Percentiles rank a stretch among this genome's conserved stretches.
Evolutionary conservation across 1,140 invertebrate species (phyloP).

Genomic region (Leptoteleia sp.): DNA sequence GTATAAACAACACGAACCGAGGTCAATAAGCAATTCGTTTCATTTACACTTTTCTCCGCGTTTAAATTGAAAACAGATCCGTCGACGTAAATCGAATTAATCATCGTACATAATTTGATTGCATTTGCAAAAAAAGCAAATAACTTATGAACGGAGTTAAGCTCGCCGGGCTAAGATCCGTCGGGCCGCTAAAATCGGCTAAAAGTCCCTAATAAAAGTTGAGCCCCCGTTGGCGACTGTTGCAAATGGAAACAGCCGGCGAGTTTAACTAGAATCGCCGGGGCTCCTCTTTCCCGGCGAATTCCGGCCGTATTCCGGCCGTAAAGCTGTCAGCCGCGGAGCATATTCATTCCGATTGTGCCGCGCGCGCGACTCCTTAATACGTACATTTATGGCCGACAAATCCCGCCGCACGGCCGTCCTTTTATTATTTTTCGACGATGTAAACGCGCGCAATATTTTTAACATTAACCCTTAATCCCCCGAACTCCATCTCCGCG

Average conservation of each 20-base stretch:
- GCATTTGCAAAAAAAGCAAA: too few species aligned
- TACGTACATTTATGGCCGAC: constrained; percentile 55
- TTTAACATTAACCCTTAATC: constrained; percentile 29
- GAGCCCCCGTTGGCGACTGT: constrained; percentile 13
- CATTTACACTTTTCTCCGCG: too few species aligned
- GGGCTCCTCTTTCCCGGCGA: constrained; percentile 22
- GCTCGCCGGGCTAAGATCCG: too few species aligned
- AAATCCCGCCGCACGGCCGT: constrained; percentile 30
- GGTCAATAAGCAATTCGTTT: too few species aligned
- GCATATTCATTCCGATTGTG: constrained; percentile 54
- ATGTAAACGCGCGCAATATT: constrained; percentile 31
- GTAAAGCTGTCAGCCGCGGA: constrained; percentile 48
- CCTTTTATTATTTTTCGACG: constrained; percentile 49
- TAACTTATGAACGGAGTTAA: too few species aligned
- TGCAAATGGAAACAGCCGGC: constrained; percentile 49
- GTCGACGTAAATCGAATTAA: too few species aligned
- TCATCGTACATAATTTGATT: too few species aligned
- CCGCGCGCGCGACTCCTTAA: constrained; percentile 44
- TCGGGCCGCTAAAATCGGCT: too few species aligned
- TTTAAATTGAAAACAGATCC: too few species aligned
- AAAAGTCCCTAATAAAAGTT: constrained; percentile 42
- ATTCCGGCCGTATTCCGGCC: too few species aligned
- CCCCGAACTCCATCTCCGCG: background rate
- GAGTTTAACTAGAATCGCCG: constrained; percentile 35
- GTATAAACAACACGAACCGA: too few species aligned